These are phyloP conservation scores for Dallia pectoralis DNA, from an alignment of 2,797 vertebrate genomes.

Conservation along the genomic window DNA sequence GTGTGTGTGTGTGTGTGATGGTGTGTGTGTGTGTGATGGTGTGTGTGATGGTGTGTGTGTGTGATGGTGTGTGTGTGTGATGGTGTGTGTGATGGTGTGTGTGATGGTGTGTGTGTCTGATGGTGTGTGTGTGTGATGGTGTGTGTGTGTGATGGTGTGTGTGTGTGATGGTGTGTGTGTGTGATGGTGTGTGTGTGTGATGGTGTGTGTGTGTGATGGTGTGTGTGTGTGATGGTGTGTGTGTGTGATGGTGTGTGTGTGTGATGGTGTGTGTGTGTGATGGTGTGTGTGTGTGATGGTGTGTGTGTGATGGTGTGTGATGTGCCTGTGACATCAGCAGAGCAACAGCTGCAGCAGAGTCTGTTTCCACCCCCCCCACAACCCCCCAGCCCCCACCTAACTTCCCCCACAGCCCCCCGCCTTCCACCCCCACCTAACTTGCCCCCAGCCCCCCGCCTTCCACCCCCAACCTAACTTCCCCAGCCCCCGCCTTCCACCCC, in stretches of 20 bases:
- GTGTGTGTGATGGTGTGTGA: conserved; percentile 45
- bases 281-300: conserved; percentile 34
- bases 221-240: conserved; percentile 36
- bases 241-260: conserved; percentile 37
- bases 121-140: conserved; percentile 34
- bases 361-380: neutral
- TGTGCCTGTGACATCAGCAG: conserved; percentile 11
- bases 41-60: conserved; percentile 37
- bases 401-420: neutral
- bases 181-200: conserved; percentile 34
- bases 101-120: conserved; percentile 36
- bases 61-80: conserved; percentile 34
- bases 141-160: conserved; percentile 36
- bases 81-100: conserved; percentile 42
- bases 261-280: conserved; percentile 34
- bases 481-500: conserved; percentile 11
- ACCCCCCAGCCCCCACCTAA: too few relatives aligned
- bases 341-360: conserved; percentile 7
- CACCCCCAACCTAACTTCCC: too few relatives aligned
- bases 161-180: conserved; percentile 37
- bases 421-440: too few relatives aligned
- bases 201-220: conserved; percentile 34
- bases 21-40: conserved; percentile 44
- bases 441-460: too few relatives aligned
- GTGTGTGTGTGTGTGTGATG: conserved; percentile 35